Evolutionary conservation across 2,113 vertebrate genomes (phyloP).

Genomic region (Lathamus discolor): DNA sequence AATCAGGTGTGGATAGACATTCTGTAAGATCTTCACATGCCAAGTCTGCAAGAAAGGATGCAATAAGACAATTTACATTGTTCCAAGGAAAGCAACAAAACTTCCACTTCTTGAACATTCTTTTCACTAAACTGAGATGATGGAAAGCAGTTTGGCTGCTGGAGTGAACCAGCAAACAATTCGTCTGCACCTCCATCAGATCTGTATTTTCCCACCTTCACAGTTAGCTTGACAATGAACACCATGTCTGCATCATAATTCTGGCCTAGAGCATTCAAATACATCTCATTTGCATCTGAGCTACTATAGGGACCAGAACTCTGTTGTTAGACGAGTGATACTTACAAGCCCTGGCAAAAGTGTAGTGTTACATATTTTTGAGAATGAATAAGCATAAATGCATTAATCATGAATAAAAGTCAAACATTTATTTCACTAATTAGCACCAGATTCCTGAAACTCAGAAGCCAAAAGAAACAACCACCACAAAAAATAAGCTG

Average conservation of each 20-base stretch:
- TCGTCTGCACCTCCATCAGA: neutral
- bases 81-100: neutral
- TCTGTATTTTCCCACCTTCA: neutral
- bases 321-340: neutral
- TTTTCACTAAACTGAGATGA: neutral
- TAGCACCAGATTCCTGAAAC: constrained; percentile 18
- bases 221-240: neutral
- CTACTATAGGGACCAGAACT: neutral
- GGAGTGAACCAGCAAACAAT: neutral
- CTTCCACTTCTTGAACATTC: neutral
- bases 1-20: neutral
- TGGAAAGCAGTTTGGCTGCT: neutral
- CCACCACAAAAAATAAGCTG: neutral
- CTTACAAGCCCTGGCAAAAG: neutral
- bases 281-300: neutral
- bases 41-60: neutral
- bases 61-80: neutral
- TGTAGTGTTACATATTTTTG: neutral
- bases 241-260: neutral
- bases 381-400: constrained; percentile 12
- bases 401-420: constrained; percentile 33
- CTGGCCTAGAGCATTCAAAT: neutral
- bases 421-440: neutral
- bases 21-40: neutral
- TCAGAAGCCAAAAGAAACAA: constrained; percentile 17